Evolutionary conservation across 1,140 invertebrate species (phyloP), one percentile per base, ranked within the genome.

Genomic region (Ladona fulva): DNA sequence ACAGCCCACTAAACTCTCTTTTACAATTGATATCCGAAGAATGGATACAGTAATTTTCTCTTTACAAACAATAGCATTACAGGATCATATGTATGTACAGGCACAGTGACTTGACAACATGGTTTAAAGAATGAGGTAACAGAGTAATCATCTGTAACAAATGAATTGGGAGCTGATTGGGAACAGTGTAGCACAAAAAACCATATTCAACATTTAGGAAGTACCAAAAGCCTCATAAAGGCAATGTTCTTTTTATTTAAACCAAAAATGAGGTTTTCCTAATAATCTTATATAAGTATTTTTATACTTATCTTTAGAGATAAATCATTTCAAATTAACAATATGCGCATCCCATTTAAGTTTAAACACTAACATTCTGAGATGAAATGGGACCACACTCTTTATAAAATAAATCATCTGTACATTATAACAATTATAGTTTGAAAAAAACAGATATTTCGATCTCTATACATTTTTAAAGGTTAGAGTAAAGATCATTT

Each of bases 31-130:
- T 76, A 76, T 78, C 74, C 74, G 75, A 76, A 78, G 73, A 78
- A 75, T 74, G 77, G 77, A 78, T 76, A 78, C 44, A 76, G 42
- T 52, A 76, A 25, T 77, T 73, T 79, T 75, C 52, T 66, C 52
- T 79, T 76, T 79, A 79, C 78, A 79, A 78, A 79, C 75, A 77
- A 77, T 42, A 74, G 78, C 78, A 77, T 59, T 78, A 78, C 42
- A 25, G 74, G 77, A 77, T 74, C 78, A 79, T 79, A 79, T 79
- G 37, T 79, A 75, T 77, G 77, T 75, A 77, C 25, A 78, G 76
- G 76, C 74, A 76, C 74, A 77, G 77, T 79, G 78, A 79, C 78
- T 78, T 75, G 66, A 79, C 74, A 77, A 74, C 59, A 73, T 78
- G 44, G 78, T 29, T 74, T 22, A 66, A 78, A 78, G 52, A 25